Evolutionary conservation across 2,888 invertebrate genomes (phyloP), one percentile per base, ranked within the genome.

Genomic region (Timema podura): DNA sequence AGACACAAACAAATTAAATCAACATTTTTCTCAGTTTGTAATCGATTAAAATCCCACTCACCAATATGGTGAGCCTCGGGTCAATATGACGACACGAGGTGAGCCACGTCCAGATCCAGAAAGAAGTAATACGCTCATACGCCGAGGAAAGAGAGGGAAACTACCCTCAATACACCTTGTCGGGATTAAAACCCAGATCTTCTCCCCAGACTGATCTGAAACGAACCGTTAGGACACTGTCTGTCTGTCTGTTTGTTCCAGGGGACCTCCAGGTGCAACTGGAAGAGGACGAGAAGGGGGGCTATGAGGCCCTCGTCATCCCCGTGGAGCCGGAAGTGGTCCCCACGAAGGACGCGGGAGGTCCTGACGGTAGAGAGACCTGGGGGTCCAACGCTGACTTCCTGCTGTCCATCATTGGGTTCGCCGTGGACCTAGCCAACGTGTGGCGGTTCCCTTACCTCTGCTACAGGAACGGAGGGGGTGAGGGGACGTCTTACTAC

Each of bases 391-490:
- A 91, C 68, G 89, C 89, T 0, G 92, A 93, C 80, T 92, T 93
- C 79, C 84, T 93, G 11, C 85, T 93, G 54, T 92, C 92, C 73
- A 92, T 93, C 79, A 92, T 93, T 75, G 92, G 92, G 2, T 93
- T 93, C 77, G 92, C 93, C 0, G 92, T 93, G 49, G 93, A 93
- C 80, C 82, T 93, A 75, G 92, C 92, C 68, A 93, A 93, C 77
- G 92, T 93, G n/a, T 93, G 92, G 93, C 83, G 91, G 73, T 91
- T 91, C 80, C 91, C 91, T 57, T 91, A 91, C 79, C 85, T 91
- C 54, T 91, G 91, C 81, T 91, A 91, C 80, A 87, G 88, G 77
- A 91, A 91, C 79, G 91, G 91, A 5, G 91, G 91, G 77, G 91
- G 91, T 90, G 79, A 75, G 78, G 70, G n/a, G n/a, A n/a, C n/a